These are phyloP conservation scores for Cryptoprocta ferox DNA, from an alignment of 2,797 vertebrate genomes.

Conservation along the genomic window DNA sequence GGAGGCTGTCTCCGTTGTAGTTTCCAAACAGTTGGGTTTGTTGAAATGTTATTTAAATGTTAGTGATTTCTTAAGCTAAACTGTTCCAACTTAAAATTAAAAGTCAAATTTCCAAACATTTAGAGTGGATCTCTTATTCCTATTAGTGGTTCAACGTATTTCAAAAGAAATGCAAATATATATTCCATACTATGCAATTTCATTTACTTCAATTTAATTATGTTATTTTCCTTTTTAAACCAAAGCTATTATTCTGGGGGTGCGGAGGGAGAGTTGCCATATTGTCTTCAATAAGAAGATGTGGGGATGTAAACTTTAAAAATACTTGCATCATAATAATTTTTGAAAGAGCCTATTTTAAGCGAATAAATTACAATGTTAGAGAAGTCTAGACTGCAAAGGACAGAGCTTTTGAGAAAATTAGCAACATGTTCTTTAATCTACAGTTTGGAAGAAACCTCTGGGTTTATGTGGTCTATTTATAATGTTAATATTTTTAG, in stretches of 20 bases:
- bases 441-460: conserved; percentile 52
- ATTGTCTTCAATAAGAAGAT: not conserved
- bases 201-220: conserved; percentile 25
- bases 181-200: conserved; percentile 28
- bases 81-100: conserved; percentile 84
- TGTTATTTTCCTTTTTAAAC: not conserved
- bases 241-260: not conserved
- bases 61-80: conserved; percentile 83
- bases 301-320: conserved; percentile 46
- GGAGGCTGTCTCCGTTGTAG: conserved; percentile 73
- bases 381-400: conserved; percentile 51
- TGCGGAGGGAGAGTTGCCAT: not conserved
- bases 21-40: conserved; percentile 82
- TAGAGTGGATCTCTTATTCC: conserved; percentile 64
- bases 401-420: conserved; percentile 55
- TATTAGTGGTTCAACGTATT: conserved; percentile 64
- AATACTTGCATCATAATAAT: conserved; percentile 46
- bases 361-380: conserved; percentile 38
- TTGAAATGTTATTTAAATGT: conserved; percentile 85
- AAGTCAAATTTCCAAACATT: conserved; percentile 85
- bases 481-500: conserved; percentile 67
- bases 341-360: conserved; percentile 49
- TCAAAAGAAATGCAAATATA: conserved; percentile 58
- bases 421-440: conserved; percentile 46
- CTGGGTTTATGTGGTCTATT: conserved; percentile 52